Conservation (phyloP, 2,113 vertebrate genomes). For the Hypomesus transpacificus region DNA sequence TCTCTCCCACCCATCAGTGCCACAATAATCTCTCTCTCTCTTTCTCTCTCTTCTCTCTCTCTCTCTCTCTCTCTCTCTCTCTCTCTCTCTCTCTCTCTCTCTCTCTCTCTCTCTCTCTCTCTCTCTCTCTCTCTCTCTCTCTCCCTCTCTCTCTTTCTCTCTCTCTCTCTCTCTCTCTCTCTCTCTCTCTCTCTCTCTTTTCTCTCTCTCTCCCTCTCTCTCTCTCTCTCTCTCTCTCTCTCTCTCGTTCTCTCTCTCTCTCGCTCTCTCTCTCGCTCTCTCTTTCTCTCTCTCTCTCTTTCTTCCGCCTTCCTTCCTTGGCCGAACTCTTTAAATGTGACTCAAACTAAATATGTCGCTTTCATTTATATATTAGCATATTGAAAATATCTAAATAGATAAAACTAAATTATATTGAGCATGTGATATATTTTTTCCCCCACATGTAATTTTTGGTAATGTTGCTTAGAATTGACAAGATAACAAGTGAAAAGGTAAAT, state of each 20-base stretch:
- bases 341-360: constrained; percentile 12
- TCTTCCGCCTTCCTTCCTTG: not conserved
- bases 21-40: not conserved
- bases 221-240: not conserved
- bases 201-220: not conserved
- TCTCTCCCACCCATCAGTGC: constrained; percentile 12
- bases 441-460: constrained; percentile 12
- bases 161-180: not conserved
- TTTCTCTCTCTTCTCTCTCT: no score
- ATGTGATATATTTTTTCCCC: constrained; percentile 15
- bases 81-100: not conserved
- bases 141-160: not conserved
- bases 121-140: not conserved
- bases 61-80: not conserved
- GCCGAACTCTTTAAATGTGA: constrained; percentile 6
- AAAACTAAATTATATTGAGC: constrained; percentile 30
- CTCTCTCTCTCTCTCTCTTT: not conserved
- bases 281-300: not conserved
- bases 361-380: constrained; percentile 47
- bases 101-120: not conserved
- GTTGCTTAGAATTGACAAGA: constrained; percentile 11
- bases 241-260: not conserved
- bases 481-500: constrained; percentile 26
- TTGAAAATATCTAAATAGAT: constrained; percentile 50
- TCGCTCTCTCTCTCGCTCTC: not conserved